Base-by-base conservation (phyloP, 2,113 vertebrate species). In the Xyrauchen texanus region DNA sequence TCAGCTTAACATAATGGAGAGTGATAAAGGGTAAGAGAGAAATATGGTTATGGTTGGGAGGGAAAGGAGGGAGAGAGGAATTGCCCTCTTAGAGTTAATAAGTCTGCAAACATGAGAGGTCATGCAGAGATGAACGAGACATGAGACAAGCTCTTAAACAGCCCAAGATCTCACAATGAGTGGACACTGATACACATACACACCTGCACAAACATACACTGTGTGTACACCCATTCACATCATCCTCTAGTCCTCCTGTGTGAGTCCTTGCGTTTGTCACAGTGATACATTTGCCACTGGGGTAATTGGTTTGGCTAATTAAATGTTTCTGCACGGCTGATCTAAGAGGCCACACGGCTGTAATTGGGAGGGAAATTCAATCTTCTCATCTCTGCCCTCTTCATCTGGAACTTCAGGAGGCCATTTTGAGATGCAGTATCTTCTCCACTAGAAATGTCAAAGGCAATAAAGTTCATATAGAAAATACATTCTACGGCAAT, bases 271-370 rank as follows among this genome's bases (percentile, higher is more conserved):
- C 55, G 79, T 78, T 34, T 82, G 85, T 91, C 89, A 89, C 84
- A 85, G 70, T 93, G 93, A 91, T 92, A 90, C 90, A 90, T 92
- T 85, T 79, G 63, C 89, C 11, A 16, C 87, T 87, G 44, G 73
- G 78, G 44, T 93, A 92, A 95, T 95, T 93, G 88, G 89, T 88
- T 94, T 93, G 68, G 49, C 88, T 92, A 91, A 93, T 94, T 94
- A 93, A 94, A 92, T 93, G 82, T 88, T 93, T 92, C 78, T 84
- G 90, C 89, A 86, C 86, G 85, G 84, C 80, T 90, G 91, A 92
- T 90, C 87, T 82, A 90, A 90, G 88, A 88, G 87, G 90, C 88
- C 91, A 86, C 86, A 80, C 89, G 88, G 90, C 83, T 87, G 58
- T 90, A 90, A 92, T 91, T 88, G 84, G 83, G 70, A 63, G 78